These are phyloP conservation scores for Prosopocoilus inquinatus DNA, from an alignment of 2,888 invertebrate genomes.

Conservation along the genomic window DNA sequence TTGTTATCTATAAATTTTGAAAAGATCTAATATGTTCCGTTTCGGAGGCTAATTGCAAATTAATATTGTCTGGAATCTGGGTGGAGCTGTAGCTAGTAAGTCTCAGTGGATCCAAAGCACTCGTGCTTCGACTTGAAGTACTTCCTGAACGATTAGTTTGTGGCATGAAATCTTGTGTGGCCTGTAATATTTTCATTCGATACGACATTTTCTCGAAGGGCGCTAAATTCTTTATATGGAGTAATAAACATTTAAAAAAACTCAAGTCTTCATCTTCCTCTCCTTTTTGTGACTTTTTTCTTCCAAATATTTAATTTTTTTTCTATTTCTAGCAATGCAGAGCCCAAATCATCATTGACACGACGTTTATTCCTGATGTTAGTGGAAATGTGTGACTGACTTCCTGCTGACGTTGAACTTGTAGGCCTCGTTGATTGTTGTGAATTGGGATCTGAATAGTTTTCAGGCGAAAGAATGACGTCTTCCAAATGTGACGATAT, in stretches of 20 bases:
- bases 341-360: conserved; percentile 12
- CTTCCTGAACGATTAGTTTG: neutral
- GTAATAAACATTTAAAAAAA: conserved; percentile 26
- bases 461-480: conserved; percentile 3
- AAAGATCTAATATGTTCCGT: too few species aligned
- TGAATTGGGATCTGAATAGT: conserved; percentile 4
- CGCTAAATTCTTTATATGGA: conserved; percentile 20
- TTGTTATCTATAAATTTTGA: too few species aligned
- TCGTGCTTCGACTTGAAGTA: too few species aligned
- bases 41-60: too few species aligned
- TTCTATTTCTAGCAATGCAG: conserved; percentile 12
- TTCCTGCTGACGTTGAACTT: conserved; percentile 4
- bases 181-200: conserved; percentile 16
- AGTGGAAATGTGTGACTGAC: neutral
- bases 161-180: conserved; percentile 8
- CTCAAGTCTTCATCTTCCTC: conserved; percentile 22
- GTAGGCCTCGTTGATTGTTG: neutral
- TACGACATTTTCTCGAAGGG: conserved; percentile 20
- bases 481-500: neutral
- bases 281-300: conserved; percentile 12
- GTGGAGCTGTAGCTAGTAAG: too few species aligned
- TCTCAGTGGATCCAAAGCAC: too few species aligned
- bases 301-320: conserved; percentile 16
- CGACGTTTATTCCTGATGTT: conserved; percentile 4
- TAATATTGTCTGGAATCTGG: too few species aligned